Percentiles rank a stretch among this genome's conserved stretches.
phyloP scores from a whole-genome alignment of 2,888 invertebrate genomes.

The Spodoptera picta region DNA sequence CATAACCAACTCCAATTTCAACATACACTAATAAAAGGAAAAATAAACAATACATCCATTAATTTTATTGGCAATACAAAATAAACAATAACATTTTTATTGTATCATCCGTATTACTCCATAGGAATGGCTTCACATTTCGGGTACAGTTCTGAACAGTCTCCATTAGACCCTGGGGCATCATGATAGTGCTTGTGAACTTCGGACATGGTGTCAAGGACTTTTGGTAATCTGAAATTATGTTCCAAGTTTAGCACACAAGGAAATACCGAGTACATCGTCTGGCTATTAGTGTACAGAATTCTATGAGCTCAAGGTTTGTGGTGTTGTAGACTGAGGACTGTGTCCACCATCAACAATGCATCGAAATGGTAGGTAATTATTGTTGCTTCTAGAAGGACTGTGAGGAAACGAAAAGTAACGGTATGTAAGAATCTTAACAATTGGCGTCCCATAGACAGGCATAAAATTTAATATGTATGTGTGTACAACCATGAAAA shows the following conservation, averaged over 20 bases:
- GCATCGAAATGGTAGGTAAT: no score
- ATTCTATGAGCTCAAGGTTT: slow-evolving; percentile 19
- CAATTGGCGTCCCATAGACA: no score
- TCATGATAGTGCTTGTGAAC: slow-evolving; percentile 82
- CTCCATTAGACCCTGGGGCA: slow-evolving; percentile 71
- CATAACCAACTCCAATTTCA: no score
- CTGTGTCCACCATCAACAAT: background rate
- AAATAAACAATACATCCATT: slow-evolving; percentile 15
- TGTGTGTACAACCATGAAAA: no score
- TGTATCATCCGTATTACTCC: slow-evolving; percentile 11
- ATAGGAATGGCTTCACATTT: slow-evolving; percentile 57
- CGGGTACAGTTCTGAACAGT: slow-evolving; percentile 70
- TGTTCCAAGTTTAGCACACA: slow-evolving; percentile 51
- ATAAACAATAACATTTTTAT: slow-evolving; percentile 20
- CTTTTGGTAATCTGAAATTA: slow-evolving; percentile 83
- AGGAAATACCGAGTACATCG: slow-evolving; percentile 36
- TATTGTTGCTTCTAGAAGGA: no score
- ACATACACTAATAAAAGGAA: background rate
- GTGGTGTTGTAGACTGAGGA: slow-evolving; percentile 6
- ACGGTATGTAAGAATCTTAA: no score
- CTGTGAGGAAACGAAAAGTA: no score
- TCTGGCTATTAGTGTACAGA: slow-evolving; percentile 16
- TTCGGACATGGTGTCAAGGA: slow-evolving; percentile 69
- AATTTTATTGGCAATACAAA: slow-evolving; percentile 41
- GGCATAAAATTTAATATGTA: no score